Percentiles rank a stretch among this genome's conserved stretches.
These are phyloP conservation scores for Bombus fervidus DNA, from an alignment of 1,140 invertebrate species.

Conservation along the genomic window DNA sequence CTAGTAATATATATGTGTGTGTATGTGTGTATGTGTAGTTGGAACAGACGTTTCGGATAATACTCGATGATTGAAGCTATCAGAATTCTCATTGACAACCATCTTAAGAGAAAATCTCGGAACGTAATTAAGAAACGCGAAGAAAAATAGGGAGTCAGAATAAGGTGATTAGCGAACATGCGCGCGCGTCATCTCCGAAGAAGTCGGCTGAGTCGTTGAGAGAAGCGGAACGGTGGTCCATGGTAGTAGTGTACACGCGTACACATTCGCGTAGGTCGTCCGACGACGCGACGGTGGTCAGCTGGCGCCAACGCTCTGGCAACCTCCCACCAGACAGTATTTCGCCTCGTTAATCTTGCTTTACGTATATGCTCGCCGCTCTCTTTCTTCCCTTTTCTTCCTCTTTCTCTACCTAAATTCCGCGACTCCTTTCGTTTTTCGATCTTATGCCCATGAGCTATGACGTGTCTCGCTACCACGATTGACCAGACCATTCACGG, in stretches of 20 bases:
- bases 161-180: background rate
- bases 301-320: constrained; percentile 69
- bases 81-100: background rate
- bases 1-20: background rate
- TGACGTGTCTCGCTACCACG: background rate
- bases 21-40: too few relatives aligned
- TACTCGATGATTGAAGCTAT: background rate
- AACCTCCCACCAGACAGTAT: constrained; percentile 66
- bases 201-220: background rate
- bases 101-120: too few relatives aligned
- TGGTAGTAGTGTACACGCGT: background rate
- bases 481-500: background rate
- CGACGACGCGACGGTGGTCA: constrained; percentile 59
- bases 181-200: background rate
- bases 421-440: constrained; percentile 33
- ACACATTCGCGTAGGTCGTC: constrained; percentile 22
- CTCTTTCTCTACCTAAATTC: constrained; percentile 61
- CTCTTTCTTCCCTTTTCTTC: background rate
- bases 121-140: background rate
- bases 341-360: constrained; percentile 74
- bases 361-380: constrained; percentile 54
- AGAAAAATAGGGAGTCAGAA: background rate
- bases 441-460: constrained; percentile 1
- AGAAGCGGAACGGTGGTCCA: background rate
- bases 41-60: background rate